phyloP scores from a whole-genome alignment of 2,888 invertebrate genomes.

The Agrochola lota region DNA sequence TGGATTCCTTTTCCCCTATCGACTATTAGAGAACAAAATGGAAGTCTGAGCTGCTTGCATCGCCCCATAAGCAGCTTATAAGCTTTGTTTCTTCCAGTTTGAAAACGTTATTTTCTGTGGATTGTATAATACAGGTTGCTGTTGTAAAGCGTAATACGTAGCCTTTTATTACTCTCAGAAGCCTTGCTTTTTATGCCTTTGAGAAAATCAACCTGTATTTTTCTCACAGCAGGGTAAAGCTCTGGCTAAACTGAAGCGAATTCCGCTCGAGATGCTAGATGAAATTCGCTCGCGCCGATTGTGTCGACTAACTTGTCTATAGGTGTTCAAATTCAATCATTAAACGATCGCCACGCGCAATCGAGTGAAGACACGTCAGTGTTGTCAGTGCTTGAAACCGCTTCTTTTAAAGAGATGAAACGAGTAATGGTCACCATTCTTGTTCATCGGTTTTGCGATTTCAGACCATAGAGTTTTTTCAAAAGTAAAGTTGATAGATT shows the following conservation, averaged over 20 bases:
- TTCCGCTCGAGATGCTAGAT: background rate
- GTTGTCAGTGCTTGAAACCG: no score
- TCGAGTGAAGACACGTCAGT: no score
- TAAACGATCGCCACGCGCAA: no score
- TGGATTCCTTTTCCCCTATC: conserved; percentile 27
- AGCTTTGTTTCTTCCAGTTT: conserved; percentile 27
- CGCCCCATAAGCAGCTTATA: conserved; percentile 45
- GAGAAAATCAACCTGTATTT: background rate
- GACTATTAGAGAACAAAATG: conserved; percentile 24
- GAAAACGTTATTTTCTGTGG: conserved; percentile 30
- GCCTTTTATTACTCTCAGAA: conserved; percentile 6
- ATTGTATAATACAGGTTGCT: conserved; percentile 30
- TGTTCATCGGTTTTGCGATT: no score
- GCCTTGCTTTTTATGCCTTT: background rate
- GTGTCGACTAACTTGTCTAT: no score
- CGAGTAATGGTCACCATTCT: no score
- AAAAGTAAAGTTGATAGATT: no score
- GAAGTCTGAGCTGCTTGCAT: conserved; percentile 43
- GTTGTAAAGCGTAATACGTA: background rate
- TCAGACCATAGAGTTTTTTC: no score
- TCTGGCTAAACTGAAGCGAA: background rate
- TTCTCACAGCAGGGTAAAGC: background rate
- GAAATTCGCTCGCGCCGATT: background rate
- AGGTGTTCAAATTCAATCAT: no score
- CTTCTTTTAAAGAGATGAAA: no score